These are phyloP conservation scores for Epinephelus moara DNA, from an alignment of 2,113 vertebrate species.

Conservation along the genomic window DNA sequence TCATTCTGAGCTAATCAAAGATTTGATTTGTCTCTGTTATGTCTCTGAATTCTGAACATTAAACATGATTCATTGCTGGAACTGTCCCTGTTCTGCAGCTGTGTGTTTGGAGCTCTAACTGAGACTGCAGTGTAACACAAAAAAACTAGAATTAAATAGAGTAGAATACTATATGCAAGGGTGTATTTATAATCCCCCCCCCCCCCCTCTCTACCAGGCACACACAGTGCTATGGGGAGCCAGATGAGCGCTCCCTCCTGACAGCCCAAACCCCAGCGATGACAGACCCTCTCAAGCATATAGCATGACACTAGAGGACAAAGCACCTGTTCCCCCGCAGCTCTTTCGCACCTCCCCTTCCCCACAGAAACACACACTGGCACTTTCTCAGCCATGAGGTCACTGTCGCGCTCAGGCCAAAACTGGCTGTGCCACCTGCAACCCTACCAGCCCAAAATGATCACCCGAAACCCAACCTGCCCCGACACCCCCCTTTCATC, in stretches of 20 bases:
- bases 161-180: conserved; percentile 7
- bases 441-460: conserved; percentile 36
- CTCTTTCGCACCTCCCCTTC: conserved; percentile 42
- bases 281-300: conserved; percentile 75
- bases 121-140: background rate
- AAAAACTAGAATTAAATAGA: background rate
- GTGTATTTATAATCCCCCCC: conserved; percentile 31
- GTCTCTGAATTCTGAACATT: background rate
- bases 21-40: background rate
- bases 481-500: conserved; percentile 18
- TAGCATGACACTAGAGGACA: conserved; percentile 72
- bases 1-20: background rate
- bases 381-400: conserved; percentile 73
- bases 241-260: conserved; percentile 74
- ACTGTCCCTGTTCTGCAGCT: background rate
- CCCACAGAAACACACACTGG: conserved; percentile 54
- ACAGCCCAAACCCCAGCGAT: conserved; percentile 52
- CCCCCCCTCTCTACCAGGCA: background rate
- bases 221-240: conserved; percentile 58
- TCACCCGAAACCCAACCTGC: conserved; percentile 42
- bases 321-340: conserved; percentile 81
- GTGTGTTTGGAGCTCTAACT: background rate
- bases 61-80: background rate
- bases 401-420: conserved; percentile 63
- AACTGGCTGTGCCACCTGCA: conserved; percentile 65